Base-by-base conservation (phyloP, 2,888 invertebrate species). In the Lycaena phlaeas region DNA sequence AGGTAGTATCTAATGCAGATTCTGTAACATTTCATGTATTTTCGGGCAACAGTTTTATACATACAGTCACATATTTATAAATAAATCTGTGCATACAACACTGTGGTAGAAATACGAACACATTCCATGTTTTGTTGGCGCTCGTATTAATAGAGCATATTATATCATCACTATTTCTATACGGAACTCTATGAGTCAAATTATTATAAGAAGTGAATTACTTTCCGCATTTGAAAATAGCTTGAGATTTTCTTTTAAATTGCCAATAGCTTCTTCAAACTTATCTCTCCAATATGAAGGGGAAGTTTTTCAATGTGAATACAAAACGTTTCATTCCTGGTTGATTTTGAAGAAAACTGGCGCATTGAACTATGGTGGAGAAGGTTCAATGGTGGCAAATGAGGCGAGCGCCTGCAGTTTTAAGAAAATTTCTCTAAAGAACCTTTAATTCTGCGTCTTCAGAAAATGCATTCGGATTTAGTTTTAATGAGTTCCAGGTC, bases 401-500 rank as follows among this genome's bases (percentile, higher is more conserved):
- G 78, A 81, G 76, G 74, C 79, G 67, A 69, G 73, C 61, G 67
- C 67, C 66, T 59, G 64, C 68, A 74, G 72, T 72, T 74, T 75
- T 73, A 76, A 77, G 76, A 65, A 76, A 72, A 72, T 71, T 71
- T 72, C 72, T 69, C 67, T 52, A 57, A 72, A 68, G 70, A 69
- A 72, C 66, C 67, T n/a, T n/a, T n/a, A n/a, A 79, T 76, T 77
- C 77, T 72, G 54, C 74, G 75, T 77, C 82, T 79, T 76, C 76
- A 68, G 75, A 79, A 79, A 79, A 74, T 75, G 75, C 79, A 68
- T 57, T 67, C 64, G 71, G 78, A 79, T 82, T 79, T 78, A 76
- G 75, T 81, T 82, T 82, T 82, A 84, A 84, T 82, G 81, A 84
- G 78, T 81, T 81, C 64, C 66, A 70, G 69, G 68, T 70, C 68